Evolutionary conservation across 2,888 invertebrate species (phyloP).

Genomic region (Abrostola tripartita): DNA sequence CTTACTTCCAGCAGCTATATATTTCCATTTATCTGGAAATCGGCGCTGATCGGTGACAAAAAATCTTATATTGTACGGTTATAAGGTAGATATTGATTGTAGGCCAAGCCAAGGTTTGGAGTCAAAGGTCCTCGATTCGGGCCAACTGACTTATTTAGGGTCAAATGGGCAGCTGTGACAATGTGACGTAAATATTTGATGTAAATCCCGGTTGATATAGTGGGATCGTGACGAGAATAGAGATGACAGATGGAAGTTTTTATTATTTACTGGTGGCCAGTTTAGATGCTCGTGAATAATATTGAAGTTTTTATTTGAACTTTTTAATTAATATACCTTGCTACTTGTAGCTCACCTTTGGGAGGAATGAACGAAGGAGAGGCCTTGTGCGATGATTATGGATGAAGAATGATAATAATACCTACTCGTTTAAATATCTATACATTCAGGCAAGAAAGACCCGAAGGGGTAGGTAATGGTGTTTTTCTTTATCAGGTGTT

Average conservation of each 20-base stretch:
- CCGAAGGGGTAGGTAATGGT: no score
- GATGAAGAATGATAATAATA: no score
- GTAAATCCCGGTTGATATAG: conserved; percentile 1
- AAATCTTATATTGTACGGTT: neutral
- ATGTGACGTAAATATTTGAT: conserved; percentile 2
- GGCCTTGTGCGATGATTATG: no score
- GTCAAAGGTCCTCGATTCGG: neutral
- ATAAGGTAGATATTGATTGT: neutral
- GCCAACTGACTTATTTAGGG: neutral
- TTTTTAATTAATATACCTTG: neutral
- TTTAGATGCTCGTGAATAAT: neutral
- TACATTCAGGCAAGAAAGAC: no score
- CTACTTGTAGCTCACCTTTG: no score
- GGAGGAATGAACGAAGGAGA: no score
- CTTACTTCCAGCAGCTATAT: neutral
- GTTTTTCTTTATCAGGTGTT: no score
- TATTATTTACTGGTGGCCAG: neutral
- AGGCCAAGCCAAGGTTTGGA: neutral
- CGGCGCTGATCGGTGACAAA: neutral
- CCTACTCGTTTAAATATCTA: no score
- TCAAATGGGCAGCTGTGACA: neutral
- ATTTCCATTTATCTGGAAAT: neutral
- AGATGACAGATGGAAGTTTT: neutral
- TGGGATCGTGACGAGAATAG: neutral
- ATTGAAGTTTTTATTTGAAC: neutral